A percentile compares a stretch with the other conserved stretches of the same genome.
These are phyloP conservation scores for Drosophila barbarae DNA, from an alignment of 2,888 invertebrate species.

Conservation along the genomic window DNA sequence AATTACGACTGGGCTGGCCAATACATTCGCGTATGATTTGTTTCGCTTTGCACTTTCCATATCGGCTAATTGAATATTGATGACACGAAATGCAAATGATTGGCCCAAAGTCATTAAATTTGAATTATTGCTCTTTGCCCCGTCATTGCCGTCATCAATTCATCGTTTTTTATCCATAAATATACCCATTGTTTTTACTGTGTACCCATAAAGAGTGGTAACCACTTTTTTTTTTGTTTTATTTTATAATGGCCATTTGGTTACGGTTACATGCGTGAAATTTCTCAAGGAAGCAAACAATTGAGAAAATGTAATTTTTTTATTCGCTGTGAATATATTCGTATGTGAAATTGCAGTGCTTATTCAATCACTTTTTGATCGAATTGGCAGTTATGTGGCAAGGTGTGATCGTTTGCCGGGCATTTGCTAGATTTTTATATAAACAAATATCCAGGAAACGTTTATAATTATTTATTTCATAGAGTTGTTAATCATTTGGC, in stretches of 20 bases:
- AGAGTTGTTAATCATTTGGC: constrained; percentile 3
- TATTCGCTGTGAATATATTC: constrained; percentile 27
- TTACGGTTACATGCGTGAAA: constrained; percentile 59
- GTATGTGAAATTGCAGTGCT: constrained; percentile 37
- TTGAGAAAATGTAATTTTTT: constrained; percentile 31
- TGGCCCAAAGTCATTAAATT: constrained; percentile 50
- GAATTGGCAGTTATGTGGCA: constrained; percentile 26
- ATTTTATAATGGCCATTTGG: constrained; percentile 33
- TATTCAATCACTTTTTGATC: constrained; percentile 47
- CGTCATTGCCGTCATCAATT: constrained; percentile 35
- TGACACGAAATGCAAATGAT: constrained; percentile 55
- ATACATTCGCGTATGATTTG: constrained; percentile 21
- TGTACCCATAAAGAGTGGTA: constrained; percentile 15
- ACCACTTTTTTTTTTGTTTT: constrained; percentile 5
- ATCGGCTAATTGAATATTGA: constrained; percentile 65
- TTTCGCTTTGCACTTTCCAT: constrained; percentile 58
- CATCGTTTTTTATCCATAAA: constrained; percentile 6
- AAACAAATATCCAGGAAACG: constrained; percentile 15
- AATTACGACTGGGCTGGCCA: constrained; percentile 3
- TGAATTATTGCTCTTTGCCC: constrained; percentile 52
- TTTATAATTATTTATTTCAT: constrained; percentile 3
- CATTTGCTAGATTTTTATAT: background rate
- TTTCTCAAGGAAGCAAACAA: constrained; percentile 70
- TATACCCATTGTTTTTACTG: constrained; percentile 13
- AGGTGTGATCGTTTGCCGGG: constrained; percentile 13